Base-by-base conservation (phyloP, 2,888 invertebrate species). In the Tenthredo mesomela region DNA sequence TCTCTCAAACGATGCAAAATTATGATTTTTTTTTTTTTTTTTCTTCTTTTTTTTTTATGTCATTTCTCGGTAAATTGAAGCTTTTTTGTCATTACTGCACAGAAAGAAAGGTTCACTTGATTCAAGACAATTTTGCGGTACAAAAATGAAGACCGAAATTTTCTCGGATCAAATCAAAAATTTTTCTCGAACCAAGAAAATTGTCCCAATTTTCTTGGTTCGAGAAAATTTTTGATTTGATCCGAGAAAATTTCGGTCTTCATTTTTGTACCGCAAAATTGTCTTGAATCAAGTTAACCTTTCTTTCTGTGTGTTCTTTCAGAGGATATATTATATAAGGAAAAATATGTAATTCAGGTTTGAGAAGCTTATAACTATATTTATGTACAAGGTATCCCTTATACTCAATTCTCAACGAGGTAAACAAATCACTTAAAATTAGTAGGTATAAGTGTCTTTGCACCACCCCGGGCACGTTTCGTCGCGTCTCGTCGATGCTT, bases 351-450 rank as follows among this genome's bases (percentile, higher is more conserved):
- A 54, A 6, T n/a, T 18, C 7, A n/a, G n/a, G n/a, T 54, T 6
- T n/a, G 7, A 7, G n/a, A 54, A 54, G 54, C 54, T 54, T 0
- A n/a, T 0, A n/a, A n/a, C 54, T 54, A 18, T 18, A 50, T 18
- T 0, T 5, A 50, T 18, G 3, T 5, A 6, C 18, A 1, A n/a
- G 54, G n/a, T 25, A 9, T 25, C 12, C 61, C 25, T 61, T 25
- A 25, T 2, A 25, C 71, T 18, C 25, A 7, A 70, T 70, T n/a
- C 70, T 15, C 18, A 70, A 37, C 10, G 12, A 43, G 40, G 71
- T 73, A 43, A 40, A 73, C 40, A n/a, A 73, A 73, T 73, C n/a
- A 73, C 25, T 43, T 18, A 5, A 43, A 43, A 40, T 73, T 43
- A 43, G 71, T 21, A 25, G n/a, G 10, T 29, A 75, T 47, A 21